Percentiles rank a stretch among this genome's conserved stretches.
Conservation (phyloP, 2,888 invertebrate genomes). For the Oscheius sp. region DNA sequence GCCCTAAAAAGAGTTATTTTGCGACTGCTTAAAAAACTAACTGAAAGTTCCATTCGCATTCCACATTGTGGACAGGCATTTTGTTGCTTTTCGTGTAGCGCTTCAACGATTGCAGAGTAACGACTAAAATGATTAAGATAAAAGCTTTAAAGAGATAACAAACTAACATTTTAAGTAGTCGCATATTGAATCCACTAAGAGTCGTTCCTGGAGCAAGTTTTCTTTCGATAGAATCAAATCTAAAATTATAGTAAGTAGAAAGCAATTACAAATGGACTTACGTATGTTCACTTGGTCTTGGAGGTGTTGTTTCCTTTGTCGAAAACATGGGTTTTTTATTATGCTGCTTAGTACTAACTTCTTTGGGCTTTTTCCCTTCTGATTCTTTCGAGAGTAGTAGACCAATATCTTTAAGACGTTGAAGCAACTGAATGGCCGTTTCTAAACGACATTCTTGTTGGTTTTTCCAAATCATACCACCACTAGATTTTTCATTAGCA, state of each 20-base stretch:
- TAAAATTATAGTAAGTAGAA: not conserved
- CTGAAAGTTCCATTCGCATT: slow-evolving; percentile 80
- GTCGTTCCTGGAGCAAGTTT: slow-evolving; percentile 75
- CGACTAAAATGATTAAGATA: slow-evolving; percentile 76
- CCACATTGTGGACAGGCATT: slow-evolving; percentile 97
- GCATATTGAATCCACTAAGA: slow-evolving; percentile 43
- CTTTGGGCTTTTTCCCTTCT: not conserved
- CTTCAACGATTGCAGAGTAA: slow-evolving; percentile 79
- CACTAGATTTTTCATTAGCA: too few relatives aligned
- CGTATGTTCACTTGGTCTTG: slow-evolving; percentile 29
- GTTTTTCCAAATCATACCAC: slow-evolving; percentile 1
- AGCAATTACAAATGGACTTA: too few relatives aligned
- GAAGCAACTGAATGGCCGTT: slow-evolving; percentile 2
- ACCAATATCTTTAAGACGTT: slow-evolving; percentile 9
- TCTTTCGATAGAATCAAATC: slow-evolving; percentile 18
- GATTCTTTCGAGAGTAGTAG: not conserved
- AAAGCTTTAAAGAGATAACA: not conserved
- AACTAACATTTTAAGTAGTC: slow-evolving; percentile 37
- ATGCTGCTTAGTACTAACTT: too few relatives aligned
- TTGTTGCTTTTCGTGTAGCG: slow-evolving; percentile 79
- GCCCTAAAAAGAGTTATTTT: slow-evolving; percentile 18
- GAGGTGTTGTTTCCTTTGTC: slow-evolving; percentile 16
- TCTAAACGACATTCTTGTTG: too few relatives aligned
- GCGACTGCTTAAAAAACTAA: not conserved
- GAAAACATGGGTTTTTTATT: not conserved